Evolutionary conservation across 2,113 vertebrate species (phyloP).

Genomic region (Lucifuga dentata): DNA sequence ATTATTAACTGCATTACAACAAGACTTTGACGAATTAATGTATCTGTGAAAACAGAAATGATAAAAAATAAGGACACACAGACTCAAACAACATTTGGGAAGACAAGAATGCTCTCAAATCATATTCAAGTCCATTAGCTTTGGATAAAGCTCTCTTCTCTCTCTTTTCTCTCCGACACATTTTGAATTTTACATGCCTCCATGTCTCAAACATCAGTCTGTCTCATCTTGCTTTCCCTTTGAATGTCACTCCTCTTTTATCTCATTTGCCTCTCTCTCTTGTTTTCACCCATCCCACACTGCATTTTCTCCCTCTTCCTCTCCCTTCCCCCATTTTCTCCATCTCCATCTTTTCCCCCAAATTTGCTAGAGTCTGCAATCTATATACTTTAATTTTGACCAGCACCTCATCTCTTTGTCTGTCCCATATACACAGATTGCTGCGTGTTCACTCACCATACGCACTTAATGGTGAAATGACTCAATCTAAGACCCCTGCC

Average conservation of each 20-base stretch:
- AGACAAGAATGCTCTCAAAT: conserved; percentile 4
- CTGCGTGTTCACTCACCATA: not conserved
- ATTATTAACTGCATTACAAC: conserved; percentile 2
- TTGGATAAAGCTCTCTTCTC: not conserved
- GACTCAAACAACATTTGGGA: not conserved
- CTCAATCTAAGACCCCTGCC: conserved; percentile 34
- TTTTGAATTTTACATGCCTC: conserved; percentile 15
- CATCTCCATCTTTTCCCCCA: not conserved
- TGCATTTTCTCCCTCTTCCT: not conserved
- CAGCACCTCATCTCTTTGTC: not conserved
- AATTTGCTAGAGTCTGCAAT: not conserved
- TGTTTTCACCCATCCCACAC: not conserved
- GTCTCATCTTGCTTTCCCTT: conserved; percentile 46
- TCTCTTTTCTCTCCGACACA: conserved; percentile 11
- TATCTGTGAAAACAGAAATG: too few relatives aligned
- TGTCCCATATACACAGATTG: not conserved
- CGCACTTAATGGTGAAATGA: conserved; percentile 21
- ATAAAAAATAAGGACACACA: not conserved
- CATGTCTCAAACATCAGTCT: conserved; percentile 37
- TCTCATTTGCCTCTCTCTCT: conserved; percentile 14
- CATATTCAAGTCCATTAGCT: conserved; percentile 4
- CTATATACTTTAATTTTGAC: not conserved
- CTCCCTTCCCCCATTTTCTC: not conserved
- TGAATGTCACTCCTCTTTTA: conserved; percentile 25
- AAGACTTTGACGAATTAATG: too few relatives aligned